phyloP scores from a whole-genome alignment of 1,140 invertebrate species.

The Leptinotarsa defecta region DNA sequence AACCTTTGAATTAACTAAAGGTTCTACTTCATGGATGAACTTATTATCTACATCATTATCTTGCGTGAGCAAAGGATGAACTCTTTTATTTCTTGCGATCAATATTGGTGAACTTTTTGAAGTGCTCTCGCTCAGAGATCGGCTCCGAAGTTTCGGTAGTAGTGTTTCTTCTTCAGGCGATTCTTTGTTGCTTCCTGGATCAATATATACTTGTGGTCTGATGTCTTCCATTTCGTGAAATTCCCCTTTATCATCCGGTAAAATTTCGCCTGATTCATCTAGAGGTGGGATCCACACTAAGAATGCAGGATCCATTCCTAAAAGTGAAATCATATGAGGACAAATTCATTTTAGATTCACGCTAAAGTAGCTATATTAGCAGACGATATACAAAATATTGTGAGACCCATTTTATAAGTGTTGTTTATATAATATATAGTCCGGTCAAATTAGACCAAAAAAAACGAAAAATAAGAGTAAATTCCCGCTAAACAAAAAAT shows the following conservation, averaged over 20 bases:
- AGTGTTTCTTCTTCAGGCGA: slow-evolving; percentile 52
- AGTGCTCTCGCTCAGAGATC: slow-evolving; percentile 30
- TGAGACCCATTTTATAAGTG: no score
- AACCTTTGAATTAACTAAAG: slow-evolving; percentile 35
- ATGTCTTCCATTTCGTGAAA: slow-evolving; percentile 46
- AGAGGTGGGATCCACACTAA: slow-evolving; percentile 84
- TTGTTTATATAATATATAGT: no score
- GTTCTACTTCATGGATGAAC: slow-evolving; percentile 31
- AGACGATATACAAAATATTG: no score
- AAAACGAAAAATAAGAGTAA: no score
- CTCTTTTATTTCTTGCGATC: slow-evolving; percentile 38
- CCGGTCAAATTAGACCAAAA: no score
- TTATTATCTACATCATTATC: slow-evolving; percentile 30
- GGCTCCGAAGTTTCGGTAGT: slow-evolving; percentile 39
- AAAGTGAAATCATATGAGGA: slow-evolving; percentile 57
- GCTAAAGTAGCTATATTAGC: no score
- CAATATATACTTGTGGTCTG: slow-evolving; percentile 44
- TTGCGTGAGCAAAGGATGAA: slow-evolving; percentile 14
- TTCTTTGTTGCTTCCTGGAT: slow-evolving; percentile 53
- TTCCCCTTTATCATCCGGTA: slow-evolving; percentile 41
- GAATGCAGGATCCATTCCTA: slow-evolving; percentile 86
- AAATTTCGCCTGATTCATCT: slow-evolving; percentile 60
- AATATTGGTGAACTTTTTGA: slow-evolving; percentile 31
- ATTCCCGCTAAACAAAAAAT: no score
- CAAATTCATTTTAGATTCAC: not conserved